Evolutionary conservation across 2,113 vertebrate species (phyloP), one percentile per base, ranked within the genome.

Genomic region (Cyphomyrus discorhynchus): DNA sequence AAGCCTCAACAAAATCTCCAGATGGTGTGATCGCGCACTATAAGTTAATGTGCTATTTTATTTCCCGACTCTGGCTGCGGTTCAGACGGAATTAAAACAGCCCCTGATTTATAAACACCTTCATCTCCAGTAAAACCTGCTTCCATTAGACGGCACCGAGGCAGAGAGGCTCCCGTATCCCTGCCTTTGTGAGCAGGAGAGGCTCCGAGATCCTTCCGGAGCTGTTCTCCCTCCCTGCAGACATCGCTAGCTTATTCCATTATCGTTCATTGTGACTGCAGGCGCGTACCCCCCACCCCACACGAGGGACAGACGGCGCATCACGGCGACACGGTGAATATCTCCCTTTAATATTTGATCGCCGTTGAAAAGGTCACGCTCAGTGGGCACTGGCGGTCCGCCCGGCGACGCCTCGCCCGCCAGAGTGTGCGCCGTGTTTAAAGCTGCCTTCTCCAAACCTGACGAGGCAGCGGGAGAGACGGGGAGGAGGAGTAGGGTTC

Each of bases 271-370:
- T 21, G 50, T 2, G 49, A 87, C n/a, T 15, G 31, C 85, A 3
- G 27, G 27, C 13, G 50, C 50, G n/a, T 87, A 56, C 50, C 85
- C 85, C 7, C 47, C 50, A 1, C 17, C 88, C 52, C 3, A 31
- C n/a, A 52, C 77, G 1, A 31, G 49, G 52, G 77, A 52, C 19
- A 27, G 50, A 56, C 56, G 88, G 31, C 49, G 24, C 24, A 56
- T 83, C 70, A 47, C 24, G 1, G 82, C 47, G 74, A 80, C 50
- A n/a, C 80, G 39, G 46, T 42, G 21, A 89, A 89, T 83, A 53
- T 91, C 86, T 91, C 82, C 50, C 87, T 74, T 89, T 88, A 90
- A 91, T 89, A 90, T 90, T 74, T 91, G 89, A 80, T 77, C 82
- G 39, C 47, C 50, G 85, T 82, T 90, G 85, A 66, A 88, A 90